A percentile compares a stretch with the other conserved stretches of the same genome.
Conservation (phyloP, 1,140 invertebrate genomes). For the Tetraneura akinire region DNA sequence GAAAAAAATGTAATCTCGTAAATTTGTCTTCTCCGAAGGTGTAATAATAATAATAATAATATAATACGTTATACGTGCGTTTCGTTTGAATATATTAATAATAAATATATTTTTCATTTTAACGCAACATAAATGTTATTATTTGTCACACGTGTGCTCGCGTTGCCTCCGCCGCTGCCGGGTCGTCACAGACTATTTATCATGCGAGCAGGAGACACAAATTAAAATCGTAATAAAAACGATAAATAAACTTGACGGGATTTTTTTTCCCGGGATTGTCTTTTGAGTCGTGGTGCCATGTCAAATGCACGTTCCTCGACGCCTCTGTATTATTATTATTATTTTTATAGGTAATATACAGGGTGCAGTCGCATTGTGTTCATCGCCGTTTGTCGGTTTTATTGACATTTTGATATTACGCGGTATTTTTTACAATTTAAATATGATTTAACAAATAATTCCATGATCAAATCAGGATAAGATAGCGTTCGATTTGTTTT, state of each 20-base stretch:
- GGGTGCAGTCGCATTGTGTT: no score
- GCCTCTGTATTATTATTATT: neutral
- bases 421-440: no score
- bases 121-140: slow-evolving; percentile 6
- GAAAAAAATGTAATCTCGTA: no score
- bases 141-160: slow-evolving; percentile 30
- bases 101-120: slow-evolving; percentile 19
- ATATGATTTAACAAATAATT: no score
- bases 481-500: no score
- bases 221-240: slow-evolving; percentile 48
- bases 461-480: no score
- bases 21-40: no score
- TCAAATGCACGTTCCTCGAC: slow-evolving; percentile 30
- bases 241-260: slow-evolving; percentile 42
- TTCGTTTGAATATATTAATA: neutral
- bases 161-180: neutral
- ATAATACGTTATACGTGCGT: neutral
- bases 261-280: slow-evolving; percentile 25
- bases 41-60: no score
- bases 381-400: no score
- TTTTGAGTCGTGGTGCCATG: slow-evolving; percentile 18
- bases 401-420: no score
- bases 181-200: slow-evolving; percentile 26
- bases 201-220: slow-evolving; percentile 31
- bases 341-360: no score